phyloP scores from a whole-genome alignment of 2,797 vertebrate genomes.

The Mormyrus proboscirostris region DNA sequence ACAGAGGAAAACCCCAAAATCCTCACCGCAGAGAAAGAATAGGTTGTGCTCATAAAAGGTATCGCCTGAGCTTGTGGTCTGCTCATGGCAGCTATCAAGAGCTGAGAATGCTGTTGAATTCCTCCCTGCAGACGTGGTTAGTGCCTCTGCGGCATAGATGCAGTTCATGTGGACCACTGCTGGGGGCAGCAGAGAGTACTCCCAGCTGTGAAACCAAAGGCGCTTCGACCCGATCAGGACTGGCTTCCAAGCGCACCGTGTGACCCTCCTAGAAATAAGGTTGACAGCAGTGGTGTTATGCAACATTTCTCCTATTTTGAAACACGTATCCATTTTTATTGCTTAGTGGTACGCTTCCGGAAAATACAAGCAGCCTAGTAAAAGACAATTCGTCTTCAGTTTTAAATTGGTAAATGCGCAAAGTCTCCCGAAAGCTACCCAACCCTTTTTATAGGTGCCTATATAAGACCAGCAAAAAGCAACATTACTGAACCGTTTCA shows the following conservation, averaged over 20 bases:
- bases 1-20: slow-evolving; percentile 13
- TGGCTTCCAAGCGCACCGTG: neutral
- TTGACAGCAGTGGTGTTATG: slow-evolving; percentile 48
- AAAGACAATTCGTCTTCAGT: slow-evolving; percentile 53
- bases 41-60: neutral
- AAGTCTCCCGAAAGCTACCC: slow-evolving; percentile 44
- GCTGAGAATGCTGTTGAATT: slow-evolving; percentile 13
- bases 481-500: slow-evolving; percentile 46
- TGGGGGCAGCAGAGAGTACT: neutral
- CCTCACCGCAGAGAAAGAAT: neutral
- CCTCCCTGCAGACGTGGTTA: slow-evolving; percentile 9
- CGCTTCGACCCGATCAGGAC: neutral
- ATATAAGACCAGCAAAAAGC: slow-evolving; percentile 48
- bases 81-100: neutral
- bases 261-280: slow-evolving; percentile 37
- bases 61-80: slow-evolving; percentile 12
- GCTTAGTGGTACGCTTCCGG: slow-evolving; percentile 57
- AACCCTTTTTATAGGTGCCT: slow-evolving; percentile 54
- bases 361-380: slow-evolving; percentile 54
- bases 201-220: neutral
- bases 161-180: slow-evolving; percentile 13
- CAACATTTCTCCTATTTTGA: slow-evolving; percentile 46
- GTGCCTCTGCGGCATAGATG: slow-evolving; percentile 12
- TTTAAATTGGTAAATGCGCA: slow-evolving; percentile 53
- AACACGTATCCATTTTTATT: slow-evolving; percentile 49